Percentiles rank a stretch among this genome's conserved stretches.
Conservation (phyloP, 1,140 invertebrate species). For the Heterodera carotae region DNA sequence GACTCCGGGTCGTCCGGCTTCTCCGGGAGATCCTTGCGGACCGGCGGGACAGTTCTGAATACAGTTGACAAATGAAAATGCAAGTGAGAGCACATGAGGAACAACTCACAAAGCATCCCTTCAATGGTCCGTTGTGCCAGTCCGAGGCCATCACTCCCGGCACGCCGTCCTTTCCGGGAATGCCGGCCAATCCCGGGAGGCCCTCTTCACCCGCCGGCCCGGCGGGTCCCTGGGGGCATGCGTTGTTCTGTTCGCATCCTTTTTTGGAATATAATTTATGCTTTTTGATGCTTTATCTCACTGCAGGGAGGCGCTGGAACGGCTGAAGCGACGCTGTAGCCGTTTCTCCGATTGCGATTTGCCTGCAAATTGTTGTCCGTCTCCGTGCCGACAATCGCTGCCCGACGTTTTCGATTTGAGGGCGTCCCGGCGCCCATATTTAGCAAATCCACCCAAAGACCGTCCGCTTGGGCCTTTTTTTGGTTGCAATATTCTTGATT, state of each 20-base stretch:
- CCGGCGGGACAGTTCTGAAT: constrained; percentile 26
- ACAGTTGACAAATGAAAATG: not conserved
- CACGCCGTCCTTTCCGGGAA: constrained; percentile 19
- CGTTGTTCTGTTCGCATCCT: constrained; percentile 24
- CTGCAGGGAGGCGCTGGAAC: not conserved
- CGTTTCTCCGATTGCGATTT: not conserved
- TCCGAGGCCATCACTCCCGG: constrained; percentile 20
- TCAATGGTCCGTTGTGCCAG: constrained; percentile 30
- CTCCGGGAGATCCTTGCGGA: constrained; percentile 22
- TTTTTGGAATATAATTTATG: not conserved
- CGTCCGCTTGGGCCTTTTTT: constrained; percentile 44
- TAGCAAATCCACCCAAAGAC: constrained; percentile 47
- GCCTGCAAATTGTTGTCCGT: constrained; percentile 10
- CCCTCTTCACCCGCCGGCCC: constrained; percentile 20
- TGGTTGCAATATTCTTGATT: not conserved
- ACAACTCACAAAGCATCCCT: constrained; percentile 30
- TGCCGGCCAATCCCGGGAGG: constrained; percentile 11
- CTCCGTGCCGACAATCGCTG: constrained; percentile 36
- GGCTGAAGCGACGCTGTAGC: not conserved
- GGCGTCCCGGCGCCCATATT: constrained; percentile 43
- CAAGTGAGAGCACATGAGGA: not conserved
- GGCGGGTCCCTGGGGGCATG: constrained; percentile 22
- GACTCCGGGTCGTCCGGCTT: constrained; percentile 21
- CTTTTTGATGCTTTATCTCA: not conserved
- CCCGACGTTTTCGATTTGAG: constrained; percentile 44